Evolutionary conservation across 2,888 invertebrate species (phyloP), one percentile per base, ranked within the genome.

Genomic region (Blera fallax): DNA sequence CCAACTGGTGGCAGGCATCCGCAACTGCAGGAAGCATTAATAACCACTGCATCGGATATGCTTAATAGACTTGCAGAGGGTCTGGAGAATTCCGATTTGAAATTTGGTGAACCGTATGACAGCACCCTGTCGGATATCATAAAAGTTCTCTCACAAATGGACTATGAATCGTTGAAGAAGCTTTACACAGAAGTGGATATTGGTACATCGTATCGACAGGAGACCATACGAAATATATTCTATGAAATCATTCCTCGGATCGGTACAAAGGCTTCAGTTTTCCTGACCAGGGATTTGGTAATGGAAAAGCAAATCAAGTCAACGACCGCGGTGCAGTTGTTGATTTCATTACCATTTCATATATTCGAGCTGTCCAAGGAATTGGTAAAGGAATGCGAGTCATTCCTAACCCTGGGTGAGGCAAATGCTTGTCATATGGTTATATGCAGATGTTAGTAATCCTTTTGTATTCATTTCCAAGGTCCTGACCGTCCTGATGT

Each of bases 121-220:
- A 90, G 91, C 1, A 90, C 90, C 0, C 88, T 92, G 1, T 91
- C 92, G 0, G 92, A 92, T 82, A 90, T 92, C 18, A 91, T 92
- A 29, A 90, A 90, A 77, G 76, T 92, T 0, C 88, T 92, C 3
- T 91, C 91, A 16, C 90, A 91, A 89, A 90, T 92, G 90, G 90
- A 92, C 81, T 91, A 90, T 60, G 89, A 90, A 32, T 92, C 92
- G 4, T 74, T 92, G 2, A 90, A 90, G 50, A 92, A 92, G 29
- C 90, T 94, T 0, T 94, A 94, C 87, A 92, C 93, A 4, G 94
- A 94, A 85, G 91, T 94, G 24, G 94, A 94, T 1, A 91, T 95
- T 0, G 95, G 96, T 0, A 96, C 96, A 2, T 96, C 96, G 87
- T 96, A 96, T 88, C 94, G 95, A 29, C 93, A 95, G 90, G 96